Base-by-base conservation (phyloP, 2,888 invertebrate species). In the Tigriopus californicus region DNA sequence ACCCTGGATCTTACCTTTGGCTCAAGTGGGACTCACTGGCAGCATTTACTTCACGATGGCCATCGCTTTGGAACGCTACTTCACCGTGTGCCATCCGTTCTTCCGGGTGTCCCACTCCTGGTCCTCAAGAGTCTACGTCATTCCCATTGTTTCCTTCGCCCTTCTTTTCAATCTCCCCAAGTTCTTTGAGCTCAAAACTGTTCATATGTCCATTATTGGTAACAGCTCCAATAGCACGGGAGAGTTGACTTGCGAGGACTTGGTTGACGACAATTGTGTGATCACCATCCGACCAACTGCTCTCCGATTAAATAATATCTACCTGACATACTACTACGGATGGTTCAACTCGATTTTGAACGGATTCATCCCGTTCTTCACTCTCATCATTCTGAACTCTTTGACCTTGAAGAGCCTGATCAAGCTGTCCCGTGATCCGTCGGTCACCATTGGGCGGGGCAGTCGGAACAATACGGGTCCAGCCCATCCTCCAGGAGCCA, bases 21-120 rank as follows among this genome's bases (percentile, higher is more conserved):
- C 33, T 3, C 58, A 58, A n/a, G 40, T 58, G 13, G 58, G 58
- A n/a, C 22, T 58, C 42, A 58, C 58, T 25, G 58, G 58, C 12
- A 47, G 47, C 40, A 58, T 58, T 6, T 58, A 58, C 24, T 49
- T 46, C 8, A 58, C 58, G 11, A 46, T 58, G 48, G 58, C 58
- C 1, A 58, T 58, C 33, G 40, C 58, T 10, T 15, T 58, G 15
- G 58, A 58, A 49, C 22, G 58, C n/a, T 58, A 58, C 22, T 20
- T 47, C 49, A 58, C 58, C 4, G 58, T 58, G 8, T 58, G 58
- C 49, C 58, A 58, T 49, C 58, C 58, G 12, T 57, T 58, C 44
- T 59, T 52, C 52, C 22, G 51, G 12, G 59, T 59, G 42, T 52
- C 49, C 15, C 59, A 59, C 22, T 11, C 59, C 1, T 59, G 59